Conservation (phyloP, 2,888 invertebrate genomes). For the Diadegma fenestrale region DNA sequence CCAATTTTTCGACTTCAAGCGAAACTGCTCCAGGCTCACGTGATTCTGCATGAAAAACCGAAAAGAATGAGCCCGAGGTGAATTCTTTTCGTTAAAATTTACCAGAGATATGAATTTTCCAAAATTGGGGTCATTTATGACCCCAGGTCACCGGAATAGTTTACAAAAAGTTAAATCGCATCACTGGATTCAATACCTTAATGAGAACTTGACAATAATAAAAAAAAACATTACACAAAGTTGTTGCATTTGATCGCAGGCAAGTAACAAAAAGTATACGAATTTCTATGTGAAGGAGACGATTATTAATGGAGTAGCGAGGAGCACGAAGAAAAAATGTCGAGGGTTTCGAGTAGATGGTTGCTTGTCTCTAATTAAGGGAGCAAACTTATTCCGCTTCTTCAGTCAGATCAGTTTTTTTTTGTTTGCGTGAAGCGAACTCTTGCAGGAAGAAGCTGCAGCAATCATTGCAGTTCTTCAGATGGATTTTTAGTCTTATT, state of each 20-base stretch:
- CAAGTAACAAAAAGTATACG: not conserved
- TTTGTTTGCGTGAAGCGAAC: constrained; percentile 3
- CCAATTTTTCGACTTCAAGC: too few relatives aligned
- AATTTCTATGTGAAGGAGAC: not conserved
- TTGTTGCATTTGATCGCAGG: too few relatives aligned
- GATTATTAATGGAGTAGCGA: not conserved
- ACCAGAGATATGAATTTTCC: too few relatives aligned
- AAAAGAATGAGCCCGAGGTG: too few relatives aligned
- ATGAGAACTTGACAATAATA: too few relatives aligned
- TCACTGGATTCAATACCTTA: too few relatives aligned
- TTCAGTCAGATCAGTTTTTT: constrained; percentile 12
- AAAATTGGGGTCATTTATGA: too few relatives aligned
- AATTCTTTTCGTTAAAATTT: too few relatives aligned
- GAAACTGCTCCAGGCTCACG: too few relatives aligned
- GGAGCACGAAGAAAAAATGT: constrained; percentile 2
- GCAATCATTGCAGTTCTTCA: constrained; percentile 28
- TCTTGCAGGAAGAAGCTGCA: constrained; percentile 49
- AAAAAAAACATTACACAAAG: not conserved
- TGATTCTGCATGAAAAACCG: too few relatives aligned
- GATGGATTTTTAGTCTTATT: constrained; percentile 10
- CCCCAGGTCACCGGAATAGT: too few relatives aligned
- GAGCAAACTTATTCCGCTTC: constrained; percentile 46
- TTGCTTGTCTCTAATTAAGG: constrained; percentile 45
- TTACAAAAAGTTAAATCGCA: too few relatives aligned
- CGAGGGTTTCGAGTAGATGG: constrained; percentile 12